Percentiles rank a stretch among this genome's conserved stretches.
Conservation (phyloP, 2,888 invertebrate genomes). For the Meganola albula region DNA sequence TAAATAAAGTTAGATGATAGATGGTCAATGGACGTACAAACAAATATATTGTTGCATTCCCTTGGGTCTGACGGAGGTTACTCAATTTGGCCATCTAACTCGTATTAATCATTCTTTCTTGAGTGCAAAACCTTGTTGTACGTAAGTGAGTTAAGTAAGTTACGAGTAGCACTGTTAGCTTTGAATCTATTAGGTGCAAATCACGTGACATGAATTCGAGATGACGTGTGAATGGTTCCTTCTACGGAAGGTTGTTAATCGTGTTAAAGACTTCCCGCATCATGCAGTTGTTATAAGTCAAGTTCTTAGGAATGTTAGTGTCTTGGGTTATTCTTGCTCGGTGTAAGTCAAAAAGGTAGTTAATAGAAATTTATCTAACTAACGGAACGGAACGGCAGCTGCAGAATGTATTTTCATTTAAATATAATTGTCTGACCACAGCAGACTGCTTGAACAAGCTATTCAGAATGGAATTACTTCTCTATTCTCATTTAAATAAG, state of each 20-base stretch:
- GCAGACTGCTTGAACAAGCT: conserved; percentile 22
- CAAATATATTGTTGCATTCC: conserved; percentile 40
- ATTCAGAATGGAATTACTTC: conserved; percentile 30
- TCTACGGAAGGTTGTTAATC: too few species aligned
- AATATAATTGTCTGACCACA: conserved; percentile 12
- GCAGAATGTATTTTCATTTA: too few species aligned
- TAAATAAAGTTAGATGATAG: conserved; percentile 30
- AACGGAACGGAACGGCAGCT: too few species aligned
- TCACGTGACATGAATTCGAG: conserved; percentile 9
- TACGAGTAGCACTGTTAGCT: conserved; percentile 12
- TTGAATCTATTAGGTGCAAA: conserved; percentile 17
- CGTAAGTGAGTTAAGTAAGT: conserved; percentile 28
- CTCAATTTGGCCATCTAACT: conserved; percentile 32
- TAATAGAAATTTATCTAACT: too few species aligned
- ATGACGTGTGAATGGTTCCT: background rate
- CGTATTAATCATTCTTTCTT: conserved; percentile 61
- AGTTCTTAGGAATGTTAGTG: too few species aligned
- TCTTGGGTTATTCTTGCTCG: too few species aligned
- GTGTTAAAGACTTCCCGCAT: too few species aligned
- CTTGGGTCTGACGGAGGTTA: conserved; percentile 27
- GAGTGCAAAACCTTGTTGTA: conserved; percentile 63
- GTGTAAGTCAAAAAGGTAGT: too few species aligned
- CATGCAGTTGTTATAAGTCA: too few species aligned
- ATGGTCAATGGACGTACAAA: conserved; percentile 33
- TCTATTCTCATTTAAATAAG: conserved; percentile 33